phyloP scores from a whole-genome alignment of 2,113 vertebrate species.

The Stigmatopora argus region DNA sequence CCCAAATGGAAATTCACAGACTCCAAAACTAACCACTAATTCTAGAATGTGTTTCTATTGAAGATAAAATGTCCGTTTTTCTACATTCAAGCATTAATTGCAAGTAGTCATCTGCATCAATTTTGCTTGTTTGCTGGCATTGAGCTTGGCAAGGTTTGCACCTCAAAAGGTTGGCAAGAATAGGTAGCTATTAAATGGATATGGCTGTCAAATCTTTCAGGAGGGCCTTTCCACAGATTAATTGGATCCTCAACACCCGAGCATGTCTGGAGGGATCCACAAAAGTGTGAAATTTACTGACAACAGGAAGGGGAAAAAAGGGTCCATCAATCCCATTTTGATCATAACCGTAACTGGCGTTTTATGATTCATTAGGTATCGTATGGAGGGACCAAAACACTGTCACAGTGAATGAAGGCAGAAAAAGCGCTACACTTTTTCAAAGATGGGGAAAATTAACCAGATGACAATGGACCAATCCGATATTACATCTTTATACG shows the following conservation, averaged over 20 bases:
- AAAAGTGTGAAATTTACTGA: conserved; percentile 19
- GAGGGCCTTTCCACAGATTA: conserved; percentile 11
- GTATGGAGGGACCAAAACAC: conserved; percentile 22
- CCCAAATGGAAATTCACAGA: no score
- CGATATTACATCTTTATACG: no score
- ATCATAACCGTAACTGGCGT: conserved; percentile 37
- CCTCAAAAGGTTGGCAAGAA: no score
- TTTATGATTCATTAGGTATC: conserved; percentile 35
- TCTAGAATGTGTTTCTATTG: no score
- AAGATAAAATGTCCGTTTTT: no score
- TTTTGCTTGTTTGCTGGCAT: not conserved
- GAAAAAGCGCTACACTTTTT: conserved; percentile 23
- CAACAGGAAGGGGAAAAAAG: conserved; percentile 19
- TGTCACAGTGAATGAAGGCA: conserved; percentile 15
- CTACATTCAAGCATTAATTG: no score
- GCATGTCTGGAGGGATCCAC: conserved; percentile 12
- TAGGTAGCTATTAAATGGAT: conserved; percentile 14
- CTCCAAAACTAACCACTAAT: no score
- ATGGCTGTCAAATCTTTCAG: conserved; percentile 11
- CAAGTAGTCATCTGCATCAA: not conserved
- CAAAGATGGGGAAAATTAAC: conserved; percentile 6
- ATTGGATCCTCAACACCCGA: conserved; percentile 9
- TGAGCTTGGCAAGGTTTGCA: not conserved
- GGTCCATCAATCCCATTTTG: conserved; percentile 26
- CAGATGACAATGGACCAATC: conserved; percentile 25